A percentile compares a stretch with the other conserved stretches of the same genome.
phyloP scores from a whole-genome alignment of 2,888 invertebrate genomes.

The Pyrocoelia pectoralis region DNA sequence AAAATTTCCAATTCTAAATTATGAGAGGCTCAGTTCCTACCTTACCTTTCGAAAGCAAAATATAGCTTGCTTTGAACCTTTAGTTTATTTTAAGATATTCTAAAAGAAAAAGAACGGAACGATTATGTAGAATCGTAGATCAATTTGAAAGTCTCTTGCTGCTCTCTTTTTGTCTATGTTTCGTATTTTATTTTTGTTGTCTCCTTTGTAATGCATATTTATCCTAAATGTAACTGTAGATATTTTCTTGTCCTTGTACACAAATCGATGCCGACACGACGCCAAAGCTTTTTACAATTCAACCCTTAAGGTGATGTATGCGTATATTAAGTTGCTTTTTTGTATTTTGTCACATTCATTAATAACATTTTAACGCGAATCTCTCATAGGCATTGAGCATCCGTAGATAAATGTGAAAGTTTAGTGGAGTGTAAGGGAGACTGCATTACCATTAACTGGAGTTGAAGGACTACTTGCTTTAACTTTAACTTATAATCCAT shows the following conservation, averaged over 20 bases:
- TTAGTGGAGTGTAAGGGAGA: not conserved
- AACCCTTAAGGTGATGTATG: conserved; percentile 16
- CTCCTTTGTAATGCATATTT: conserved; percentile 17
- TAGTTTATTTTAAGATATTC: no score
- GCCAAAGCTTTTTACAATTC: conserved; percentile 29
- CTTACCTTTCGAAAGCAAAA: no score
- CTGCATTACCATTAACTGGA: not conserved
- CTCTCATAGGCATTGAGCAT: not conserved
- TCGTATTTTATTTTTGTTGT: not conserved
- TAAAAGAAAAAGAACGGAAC: no score
- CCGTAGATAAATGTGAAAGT: not conserved
- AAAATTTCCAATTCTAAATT: no score
- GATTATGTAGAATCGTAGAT: no score
- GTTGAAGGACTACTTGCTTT: no score
- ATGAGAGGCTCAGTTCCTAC: no score
- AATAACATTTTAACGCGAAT: not conserved
- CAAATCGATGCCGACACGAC: conserved; percentile 30
- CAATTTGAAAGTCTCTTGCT: no score
- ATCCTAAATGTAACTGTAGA: conserved; percentile 15
- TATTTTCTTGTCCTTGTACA: conserved; percentile 21
- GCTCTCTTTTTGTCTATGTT: not conserved
- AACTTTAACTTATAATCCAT: not conserved
- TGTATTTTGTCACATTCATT: not conserved
- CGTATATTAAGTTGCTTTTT: not conserved
- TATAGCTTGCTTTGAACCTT: no score